These are phyloP conservation scores for Philereme transversata DNA, from an alignment of 2,888 invertebrate species.

Conservation along the genomic window DNA sequence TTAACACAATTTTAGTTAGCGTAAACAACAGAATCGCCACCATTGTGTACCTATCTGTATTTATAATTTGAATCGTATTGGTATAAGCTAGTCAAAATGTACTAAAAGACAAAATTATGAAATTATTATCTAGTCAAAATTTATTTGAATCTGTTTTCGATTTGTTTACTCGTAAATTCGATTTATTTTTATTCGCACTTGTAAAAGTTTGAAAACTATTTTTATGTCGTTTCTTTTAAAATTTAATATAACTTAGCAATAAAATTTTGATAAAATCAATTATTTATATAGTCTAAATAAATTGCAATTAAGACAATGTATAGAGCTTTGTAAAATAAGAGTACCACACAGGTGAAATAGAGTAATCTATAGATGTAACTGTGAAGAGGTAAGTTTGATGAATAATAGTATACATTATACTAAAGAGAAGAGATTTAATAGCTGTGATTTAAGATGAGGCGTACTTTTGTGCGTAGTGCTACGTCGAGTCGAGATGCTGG, in stretches of 20 bases:
- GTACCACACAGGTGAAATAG: constrained; percentile 80
- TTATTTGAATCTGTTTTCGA: constrained; percentile 60
- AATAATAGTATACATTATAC: constrained; percentile 53
- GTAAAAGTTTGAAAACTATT: constrained; percentile 57
- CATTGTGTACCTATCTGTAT: no score
- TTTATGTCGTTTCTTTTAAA: constrained; percentile 70
- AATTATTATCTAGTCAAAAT: constrained; percentile 79
- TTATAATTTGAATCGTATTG: constrained; percentile 40
- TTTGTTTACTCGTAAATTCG: constrained; percentile 51
- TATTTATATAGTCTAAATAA: constrained; percentile 78
- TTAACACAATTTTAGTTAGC: no score
- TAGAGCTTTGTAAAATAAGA: constrained; percentile 81
- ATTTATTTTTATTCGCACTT: constrained; percentile 57
- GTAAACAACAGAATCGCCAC: no score
- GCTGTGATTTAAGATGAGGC: constrained; percentile 78
- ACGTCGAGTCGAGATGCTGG: constrained; percentile 48
- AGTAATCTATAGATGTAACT: constrained; percentile 67
- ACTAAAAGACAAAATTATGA: constrained; percentile 62
- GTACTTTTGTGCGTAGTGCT: constrained; percentile 77
- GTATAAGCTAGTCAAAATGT: constrained; percentile 76
- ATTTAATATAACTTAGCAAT: constrained; percentile 71
- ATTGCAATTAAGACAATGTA: constrained; percentile 81
- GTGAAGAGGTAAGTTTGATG: constrained; percentile 58
- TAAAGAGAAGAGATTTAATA: constrained; percentile 79
- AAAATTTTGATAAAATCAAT: constrained; percentile 82